Percentiles rank a stretch among this genome's conserved stretches.
phyloP scores from a whole-genome alignment of 2,797 vertebrate genomes.

The Gymnoscopelus braueri region DNA sequence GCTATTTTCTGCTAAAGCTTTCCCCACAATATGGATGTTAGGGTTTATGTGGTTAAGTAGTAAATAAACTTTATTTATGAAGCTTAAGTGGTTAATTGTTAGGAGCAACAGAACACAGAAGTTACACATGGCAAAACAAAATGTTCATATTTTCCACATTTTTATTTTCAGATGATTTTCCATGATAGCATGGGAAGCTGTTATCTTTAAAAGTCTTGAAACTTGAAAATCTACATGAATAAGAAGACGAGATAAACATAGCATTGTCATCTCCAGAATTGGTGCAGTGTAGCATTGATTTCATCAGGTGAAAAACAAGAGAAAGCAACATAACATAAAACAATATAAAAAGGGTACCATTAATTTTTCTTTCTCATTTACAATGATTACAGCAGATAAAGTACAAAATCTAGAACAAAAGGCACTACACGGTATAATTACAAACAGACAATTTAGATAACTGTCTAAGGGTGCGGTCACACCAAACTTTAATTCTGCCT shows the following conservation, averaged over 20 bases:
- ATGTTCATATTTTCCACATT: slow-evolving; percentile 17
- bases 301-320: slow-evolving; percentile 52
- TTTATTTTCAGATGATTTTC: slow-evolving; percentile 56
- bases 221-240: slow-evolving; percentile 57
- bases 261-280: slow-evolving; percentile 25
- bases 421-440: slow-evolving; percentile 45
- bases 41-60: no score
- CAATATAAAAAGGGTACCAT: slow-evolving; percentile 67
- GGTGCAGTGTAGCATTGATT: slow-evolving; percentile 28
- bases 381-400: slow-evolving; percentile 72
- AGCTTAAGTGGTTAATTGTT: no score
- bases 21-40: no score
- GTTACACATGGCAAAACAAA: not conserved
- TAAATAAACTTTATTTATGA: no score
- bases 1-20: no score
- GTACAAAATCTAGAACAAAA: slow-evolving; percentile 51
- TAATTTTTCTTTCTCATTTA: slow-evolving; percentile 57
- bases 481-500: no score
- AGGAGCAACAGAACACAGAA: not conserved
- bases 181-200: slow-evolving; percentile 25
- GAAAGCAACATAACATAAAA: slow-evolving; percentile 38
- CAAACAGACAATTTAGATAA: slow-evolving; percentile 43
- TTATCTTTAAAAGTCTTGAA: slow-evolving; percentile 38
- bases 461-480: not conserved
- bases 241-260: slow-evolving; percentile 44